Percentiles rank a stretch among this genome's conserved stretches.
phyloP scores from a whole-genome alignment of 2,797 vertebrate genomes.

The Cyprinella venusta region DNA sequence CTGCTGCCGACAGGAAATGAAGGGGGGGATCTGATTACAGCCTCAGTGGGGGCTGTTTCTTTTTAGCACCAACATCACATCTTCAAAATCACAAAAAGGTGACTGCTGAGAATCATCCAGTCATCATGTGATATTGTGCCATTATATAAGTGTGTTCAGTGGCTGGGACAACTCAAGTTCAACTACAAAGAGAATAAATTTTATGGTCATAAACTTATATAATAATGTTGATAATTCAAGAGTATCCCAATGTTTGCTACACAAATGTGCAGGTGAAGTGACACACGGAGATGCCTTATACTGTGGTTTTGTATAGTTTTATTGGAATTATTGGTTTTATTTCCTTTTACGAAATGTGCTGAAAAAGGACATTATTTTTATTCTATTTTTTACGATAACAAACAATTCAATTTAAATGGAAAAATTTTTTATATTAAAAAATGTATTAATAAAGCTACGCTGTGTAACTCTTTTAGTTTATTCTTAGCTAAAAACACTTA shows the following conservation, averaged over 20 bases:
- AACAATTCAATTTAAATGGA: not conserved
- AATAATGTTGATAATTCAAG: not conserved
- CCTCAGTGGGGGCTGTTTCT: constrained; percentile 23
- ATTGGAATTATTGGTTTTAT: not conserved
- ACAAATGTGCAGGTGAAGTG: not conserved
- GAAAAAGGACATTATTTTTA: no score
- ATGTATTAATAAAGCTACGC: no score
- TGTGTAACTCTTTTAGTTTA: no score
- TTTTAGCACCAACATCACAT: constrained; percentile 33
- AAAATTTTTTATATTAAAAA: no score
- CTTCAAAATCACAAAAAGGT: constrained; percentile 8
- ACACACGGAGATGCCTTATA: not conserved
- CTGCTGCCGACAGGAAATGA: constrained; percentile 54
- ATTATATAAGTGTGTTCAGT: no score
- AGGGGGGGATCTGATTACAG: constrained; percentile 58
- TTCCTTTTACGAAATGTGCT: not conserved
- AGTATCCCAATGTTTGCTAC: not conserved
- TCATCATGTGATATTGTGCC: not conserved
- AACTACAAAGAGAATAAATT: not conserved
- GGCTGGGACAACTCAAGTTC: not conserved
- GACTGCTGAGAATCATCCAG: not conserved
- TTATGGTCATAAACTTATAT: no score
- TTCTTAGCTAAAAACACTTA: no score
- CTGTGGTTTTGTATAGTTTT: not conserved
- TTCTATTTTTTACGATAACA: no score